Conservation (phyloP, 1,140 invertebrate genomes). For the Drosophila nigrodunni region DNA sequence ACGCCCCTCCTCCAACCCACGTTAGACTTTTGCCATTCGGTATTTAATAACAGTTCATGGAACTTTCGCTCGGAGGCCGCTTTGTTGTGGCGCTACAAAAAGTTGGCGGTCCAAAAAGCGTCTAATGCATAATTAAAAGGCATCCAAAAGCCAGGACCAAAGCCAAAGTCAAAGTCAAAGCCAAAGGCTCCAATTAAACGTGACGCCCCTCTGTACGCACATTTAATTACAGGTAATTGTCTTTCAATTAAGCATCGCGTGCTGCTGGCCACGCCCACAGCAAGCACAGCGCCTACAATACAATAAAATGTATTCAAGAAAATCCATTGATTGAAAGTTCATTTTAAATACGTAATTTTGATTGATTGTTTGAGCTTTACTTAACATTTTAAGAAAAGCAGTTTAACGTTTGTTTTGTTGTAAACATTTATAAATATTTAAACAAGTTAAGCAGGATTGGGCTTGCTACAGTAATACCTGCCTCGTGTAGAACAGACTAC, state of each 20-base stretch:
- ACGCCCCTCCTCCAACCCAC: constrained; percentile 1
- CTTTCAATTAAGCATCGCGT: constrained; percentile 78
- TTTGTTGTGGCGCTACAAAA: constrained; percentile 42
- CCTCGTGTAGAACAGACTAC: not conserved
- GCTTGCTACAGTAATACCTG: not conserved
- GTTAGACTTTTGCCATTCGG: constrained; percentile 39
- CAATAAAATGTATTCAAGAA: not conserved
- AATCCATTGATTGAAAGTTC: not conserved
- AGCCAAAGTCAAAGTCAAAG: not conserved
- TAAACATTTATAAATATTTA: not conserved
- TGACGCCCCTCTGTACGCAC: constrained; percentile 64
- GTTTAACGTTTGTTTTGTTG: not conserved
- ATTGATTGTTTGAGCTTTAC: constrained; percentile 7
- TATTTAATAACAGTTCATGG: constrained; percentile 62
- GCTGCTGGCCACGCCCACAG: constrained; percentile 44
- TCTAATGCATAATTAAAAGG: constrained; percentile 75
- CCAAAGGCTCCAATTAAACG: constrained; percentile 65
- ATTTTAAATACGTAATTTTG: constrained; percentile 7
- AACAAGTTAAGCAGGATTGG: too few relatives aligned
- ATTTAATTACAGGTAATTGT: constrained; percentile 78
- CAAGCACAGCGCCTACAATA: not conserved
- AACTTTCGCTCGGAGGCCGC: constrained; percentile 33
- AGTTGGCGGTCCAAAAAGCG: constrained; percentile 24
- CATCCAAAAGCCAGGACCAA: not conserved
- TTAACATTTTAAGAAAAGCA: not conserved